phyloP scores from a whole-genome alignment of 2,113 vertebrate species.

The Prunella fulvescens region DNA sequence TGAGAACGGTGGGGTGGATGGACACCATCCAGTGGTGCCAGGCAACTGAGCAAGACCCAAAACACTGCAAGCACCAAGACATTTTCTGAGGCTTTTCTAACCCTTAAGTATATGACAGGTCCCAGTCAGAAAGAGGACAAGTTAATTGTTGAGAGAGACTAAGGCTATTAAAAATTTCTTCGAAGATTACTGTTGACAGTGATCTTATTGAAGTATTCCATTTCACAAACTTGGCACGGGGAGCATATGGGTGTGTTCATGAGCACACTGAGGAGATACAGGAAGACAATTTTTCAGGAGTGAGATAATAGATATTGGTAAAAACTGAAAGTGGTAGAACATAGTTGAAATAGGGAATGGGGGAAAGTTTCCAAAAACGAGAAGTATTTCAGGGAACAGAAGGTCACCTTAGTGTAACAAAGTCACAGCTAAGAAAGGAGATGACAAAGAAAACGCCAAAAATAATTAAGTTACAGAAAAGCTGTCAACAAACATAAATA shows the following conservation, averaged over 20 bases:
- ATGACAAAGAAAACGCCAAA: not conserved
- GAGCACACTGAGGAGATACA: not conserved
- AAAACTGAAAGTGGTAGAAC: not conserved
- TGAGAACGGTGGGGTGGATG: rapidly evolving
- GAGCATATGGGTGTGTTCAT: not conserved
- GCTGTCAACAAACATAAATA: not conserved
- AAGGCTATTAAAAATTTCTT: not conserved
- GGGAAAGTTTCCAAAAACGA: not conserved
- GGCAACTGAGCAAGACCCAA: not conserved
- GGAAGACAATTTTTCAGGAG: not conserved
- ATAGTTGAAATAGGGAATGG: not conserved
- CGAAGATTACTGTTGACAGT: not conserved
- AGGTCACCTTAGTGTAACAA: not conserved
- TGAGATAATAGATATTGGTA: not conserved
- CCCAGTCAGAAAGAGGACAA: not conserved
- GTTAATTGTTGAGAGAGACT: not conserved
- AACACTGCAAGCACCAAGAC: not conserved
- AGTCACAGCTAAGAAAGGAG: not conserved
- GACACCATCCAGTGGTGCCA: not conserved
- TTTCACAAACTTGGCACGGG: not conserved
- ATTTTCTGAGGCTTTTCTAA: not conserved
- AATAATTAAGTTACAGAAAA: not conserved
- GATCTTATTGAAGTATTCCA: not conserved
- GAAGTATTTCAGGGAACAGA: not conserved
- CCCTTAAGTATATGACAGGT: not conserved